These are phyloP conservation scores for Pardalotus punctatus DNA, from an alignment of 2,113 vertebrate species.

Conservation along the genomic window DNA sequence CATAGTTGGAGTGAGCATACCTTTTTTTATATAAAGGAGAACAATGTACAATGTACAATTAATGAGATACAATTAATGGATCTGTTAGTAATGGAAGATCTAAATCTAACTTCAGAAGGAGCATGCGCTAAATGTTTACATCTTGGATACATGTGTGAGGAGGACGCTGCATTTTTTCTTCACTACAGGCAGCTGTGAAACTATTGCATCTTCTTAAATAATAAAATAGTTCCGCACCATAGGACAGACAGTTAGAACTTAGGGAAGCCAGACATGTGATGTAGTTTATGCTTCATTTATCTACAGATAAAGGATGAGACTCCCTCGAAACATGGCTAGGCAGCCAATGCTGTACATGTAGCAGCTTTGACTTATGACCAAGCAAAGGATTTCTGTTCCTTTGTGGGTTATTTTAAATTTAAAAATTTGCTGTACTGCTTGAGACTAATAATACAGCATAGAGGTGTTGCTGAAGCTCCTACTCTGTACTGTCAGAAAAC, in stretches of 20 bases:
- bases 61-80: not conserved
- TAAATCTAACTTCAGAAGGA: not conserved
- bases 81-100: not conserved
- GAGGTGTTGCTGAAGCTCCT: not conserved
- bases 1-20: not conserved
- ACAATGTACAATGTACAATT: not conserved
- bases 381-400: not conserved
- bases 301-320: not conserved
- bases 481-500: not conserved
- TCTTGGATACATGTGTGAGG: not conserved
- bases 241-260: not conserved
- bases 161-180: not conserved
- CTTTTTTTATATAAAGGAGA: not conserved
- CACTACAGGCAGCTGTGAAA: not conserved
- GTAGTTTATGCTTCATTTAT: not conserved
- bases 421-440: not conserved
- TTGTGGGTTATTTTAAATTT: not conserved
- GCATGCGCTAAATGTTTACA: not conserved
- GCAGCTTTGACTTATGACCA: not conserved
- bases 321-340: not conserved
- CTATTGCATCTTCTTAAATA: not conserved
- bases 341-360: accelerated
- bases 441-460: not conserved
- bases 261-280: not conserved
- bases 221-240: not conserved